Percentiles rank a stretch among this genome's conserved stretches.
Conservation (phyloP, 1,140 invertebrate species). For the Geopemphigus sp. region DNA sequence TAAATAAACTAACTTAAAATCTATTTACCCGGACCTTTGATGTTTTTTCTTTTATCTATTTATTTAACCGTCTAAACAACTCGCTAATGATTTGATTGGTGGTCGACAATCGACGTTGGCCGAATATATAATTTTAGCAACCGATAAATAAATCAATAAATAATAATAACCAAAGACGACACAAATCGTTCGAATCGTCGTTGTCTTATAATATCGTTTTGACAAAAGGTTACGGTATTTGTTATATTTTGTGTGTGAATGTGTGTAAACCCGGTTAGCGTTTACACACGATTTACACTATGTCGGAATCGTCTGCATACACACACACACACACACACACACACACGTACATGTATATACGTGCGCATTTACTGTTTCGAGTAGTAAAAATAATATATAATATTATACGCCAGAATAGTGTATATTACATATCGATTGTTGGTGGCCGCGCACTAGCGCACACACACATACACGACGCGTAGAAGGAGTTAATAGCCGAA, state of each 20-base stretch:
- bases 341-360: too few species aligned
- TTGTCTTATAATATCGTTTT: not conserved
- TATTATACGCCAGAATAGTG: too few species aligned
- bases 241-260: too few species aligned
- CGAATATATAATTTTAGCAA: not conserved
- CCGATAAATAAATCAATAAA: not conserved
- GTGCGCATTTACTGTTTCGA: too few species aligned
- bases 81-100: constrained; percentile 22
- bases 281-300: constrained; percentile 23
- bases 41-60: constrained; percentile 28
- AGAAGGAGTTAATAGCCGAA: constrained; percentile 6
- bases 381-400: not conserved
- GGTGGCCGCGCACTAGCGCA: not conserved
- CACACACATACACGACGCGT: not conserved
- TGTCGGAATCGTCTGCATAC: not conserved
- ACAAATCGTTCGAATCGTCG: not conserved
- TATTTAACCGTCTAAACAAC: constrained; percentile 20
- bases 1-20: not conserved
- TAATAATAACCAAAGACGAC: not conserved
- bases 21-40: constrained; percentile 22
- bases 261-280: too few species aligned
- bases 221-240: too few species aligned
- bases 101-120: too few species aligned
- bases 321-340: too few species aligned
- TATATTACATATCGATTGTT: not conserved